phyloP scores from a whole-genome alignment of 1,140 invertebrate species.

The Coelopa frigida region DNA sequence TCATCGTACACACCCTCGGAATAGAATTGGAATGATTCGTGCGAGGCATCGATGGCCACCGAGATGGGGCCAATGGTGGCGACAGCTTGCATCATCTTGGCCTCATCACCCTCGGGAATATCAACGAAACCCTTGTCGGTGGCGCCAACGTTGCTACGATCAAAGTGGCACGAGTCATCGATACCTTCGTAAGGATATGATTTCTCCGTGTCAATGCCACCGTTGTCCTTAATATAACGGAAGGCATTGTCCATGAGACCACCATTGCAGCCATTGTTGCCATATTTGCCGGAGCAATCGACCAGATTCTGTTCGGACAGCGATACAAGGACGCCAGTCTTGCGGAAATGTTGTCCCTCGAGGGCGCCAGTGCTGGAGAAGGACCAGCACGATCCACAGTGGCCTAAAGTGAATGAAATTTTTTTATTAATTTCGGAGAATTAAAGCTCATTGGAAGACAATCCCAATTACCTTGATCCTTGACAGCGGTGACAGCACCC shows the following conservation, averaged over 20 bases:
- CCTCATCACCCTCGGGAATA: slow-evolving; percentile 69
- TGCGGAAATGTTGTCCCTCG: slow-evolving; percentile 91
- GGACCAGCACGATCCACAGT: slow-evolving; percentile 93
- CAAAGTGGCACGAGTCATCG: slow-evolving; percentile 63
- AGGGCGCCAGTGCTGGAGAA: slow-evolving; percentile 89
- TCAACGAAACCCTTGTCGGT: slow-evolving; percentile 47
- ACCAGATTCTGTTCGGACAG: slow-evolving; percentile 96
- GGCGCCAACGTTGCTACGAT: slow-evolving; percentile 73
- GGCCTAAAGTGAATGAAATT: slow-evolving; percentile 30
- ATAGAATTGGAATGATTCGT: slow-evolving; percentile 60
- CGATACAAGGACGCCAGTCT: slow-evolving; percentile 74
- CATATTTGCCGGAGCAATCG: slow-evolving; percentile 84
- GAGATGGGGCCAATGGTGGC: slow-evolving; percentile 83
- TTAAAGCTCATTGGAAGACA: slow-evolving; percentile 29
- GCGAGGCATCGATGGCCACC: slow-evolving; percentile 90
- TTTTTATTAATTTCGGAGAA: slow-evolving; percentile 55
- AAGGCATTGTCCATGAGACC: slow-evolving; percentile 92
- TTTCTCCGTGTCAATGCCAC: slow-evolving; percentile 84
- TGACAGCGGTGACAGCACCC: slow-evolving; percentile 84
- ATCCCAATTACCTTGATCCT: slow-evolving; percentile 81
- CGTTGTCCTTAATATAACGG: slow-evolving; percentile 84
- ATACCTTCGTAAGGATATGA: slow-evolving; percentile 83
- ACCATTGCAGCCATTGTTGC: slow-evolving; percentile 94
- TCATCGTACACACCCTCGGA: slow-evolving; percentile 57
- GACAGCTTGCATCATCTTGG: slow-evolving; percentile 67